Evolutionary conservation across 2,797 vertebrate species (phyloP).

Genomic region (Falco berigora): DNA sequence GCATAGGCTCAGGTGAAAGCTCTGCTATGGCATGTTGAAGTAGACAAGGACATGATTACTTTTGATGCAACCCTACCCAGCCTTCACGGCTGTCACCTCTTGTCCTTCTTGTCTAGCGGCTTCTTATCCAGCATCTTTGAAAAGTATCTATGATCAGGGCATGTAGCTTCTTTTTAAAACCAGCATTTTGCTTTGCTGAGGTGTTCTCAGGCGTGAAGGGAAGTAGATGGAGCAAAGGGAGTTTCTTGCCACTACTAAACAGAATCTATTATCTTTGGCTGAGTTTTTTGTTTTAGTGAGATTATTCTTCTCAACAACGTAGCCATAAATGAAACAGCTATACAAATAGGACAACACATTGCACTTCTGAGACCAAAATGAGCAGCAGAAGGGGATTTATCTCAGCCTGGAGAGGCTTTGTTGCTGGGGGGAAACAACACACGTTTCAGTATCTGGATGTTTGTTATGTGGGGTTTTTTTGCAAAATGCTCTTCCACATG

Average conservation of each 20-base stretch:
- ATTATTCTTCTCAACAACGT: not conserved
- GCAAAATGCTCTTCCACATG: not conserved
- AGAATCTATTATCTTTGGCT: not conserved
- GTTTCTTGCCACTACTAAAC: not conserved
- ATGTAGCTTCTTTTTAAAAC: not conserved
- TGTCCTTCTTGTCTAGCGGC: not conserved
- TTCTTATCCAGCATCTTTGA: not conserved
- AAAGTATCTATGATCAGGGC: not conserved
- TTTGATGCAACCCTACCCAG: not conserved
- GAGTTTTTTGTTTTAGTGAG: not conserved
- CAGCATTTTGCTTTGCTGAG: not conserved
- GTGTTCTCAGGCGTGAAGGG: not conserved
- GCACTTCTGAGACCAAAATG: slow-evolving; percentile 15
- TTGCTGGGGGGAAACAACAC: not conserved
- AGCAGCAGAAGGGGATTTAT: not conserved
- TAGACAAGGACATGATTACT: not conserved
- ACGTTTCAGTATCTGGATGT: not conserved
- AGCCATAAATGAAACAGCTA: not conserved
- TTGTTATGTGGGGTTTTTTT: not conserved
- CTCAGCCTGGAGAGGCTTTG: not conserved
- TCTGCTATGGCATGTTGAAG: not conserved
- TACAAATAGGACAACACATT: not conserved
- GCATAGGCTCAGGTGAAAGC: not conserved
- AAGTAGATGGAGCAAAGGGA: not conserved
- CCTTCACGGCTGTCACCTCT: not conserved